Base-by-base conservation (phyloP, 2,888 invertebrate species). In the Trissolcus japonicus region DNA sequence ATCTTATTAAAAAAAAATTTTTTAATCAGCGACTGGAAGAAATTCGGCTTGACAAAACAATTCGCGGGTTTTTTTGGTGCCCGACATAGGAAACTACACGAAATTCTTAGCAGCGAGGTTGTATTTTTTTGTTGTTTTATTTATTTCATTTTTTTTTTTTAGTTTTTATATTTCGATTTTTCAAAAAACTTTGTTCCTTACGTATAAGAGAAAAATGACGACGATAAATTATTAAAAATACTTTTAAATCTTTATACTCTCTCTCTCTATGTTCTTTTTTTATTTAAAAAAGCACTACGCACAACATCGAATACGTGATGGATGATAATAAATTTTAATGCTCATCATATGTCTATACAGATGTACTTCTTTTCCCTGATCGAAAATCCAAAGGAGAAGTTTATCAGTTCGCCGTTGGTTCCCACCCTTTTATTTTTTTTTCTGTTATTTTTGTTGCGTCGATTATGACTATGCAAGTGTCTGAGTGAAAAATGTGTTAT, bases 231-330 rank as follows among this genome's bases (percentile, higher is more conserved):
- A 80, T 74, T 83, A 85, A 85, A 87, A 87, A 85, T 84, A 85
- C 51, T 51, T 51, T 19, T 11, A 51, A 17, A 59, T 55, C 53
- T 59, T n/a, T 63, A 53, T 21, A 43, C 46, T 48, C 61, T 62
- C 50, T 60, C 19, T 29, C 17, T 60, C n/a, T n/a, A 48, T 16
- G 4, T 14, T 48, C 4, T 40, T 6, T 9, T 46, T 43, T 77
- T 76, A 76, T 80, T 69, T 51, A 77, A 82, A 83, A 83, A 83
- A 83, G 83, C 82, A 84, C 84, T 84, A 86, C 86, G 82, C 86
- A 88, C 88, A 88, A 88, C 87, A 87, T 87, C 87, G 81, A 87
- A 87, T 87, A 85, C 85, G 83, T 80, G 82, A 82, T 80, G 59
- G 77, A 80, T 83, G 83, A 84, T 84, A 78, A 82, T 82, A 82